Evolutionary conservation across 2,797 vertebrate species (phyloP).

Genomic region (Mustela erminea): DNA sequence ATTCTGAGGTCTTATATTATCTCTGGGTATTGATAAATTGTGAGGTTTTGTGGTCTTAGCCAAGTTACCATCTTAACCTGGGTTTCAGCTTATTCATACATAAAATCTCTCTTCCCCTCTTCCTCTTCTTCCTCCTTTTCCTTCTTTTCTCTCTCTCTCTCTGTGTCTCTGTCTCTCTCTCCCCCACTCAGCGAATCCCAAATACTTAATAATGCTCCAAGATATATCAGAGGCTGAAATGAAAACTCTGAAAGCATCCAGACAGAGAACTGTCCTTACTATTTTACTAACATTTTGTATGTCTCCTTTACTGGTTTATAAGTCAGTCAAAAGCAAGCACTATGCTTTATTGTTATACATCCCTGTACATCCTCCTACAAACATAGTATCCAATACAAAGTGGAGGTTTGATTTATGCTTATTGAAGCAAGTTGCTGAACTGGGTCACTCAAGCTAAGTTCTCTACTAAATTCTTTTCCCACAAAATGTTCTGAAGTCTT

Average conservation of each 20-base stretch:
- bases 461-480: not conserved
- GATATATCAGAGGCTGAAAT: not conserved
- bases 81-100: not conserved
- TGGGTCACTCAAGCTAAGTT: not conserved
- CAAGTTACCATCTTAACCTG: not conserved
- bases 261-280: not conserved
- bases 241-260: not conserved
- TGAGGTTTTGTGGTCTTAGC: not conserved
- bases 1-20: not conserved
- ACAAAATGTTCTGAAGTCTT: slow-evolving; percentile 48
- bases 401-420: not conserved
- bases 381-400: not conserved
- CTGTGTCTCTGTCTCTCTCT: too few species aligned
- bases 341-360: not conserved
- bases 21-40: not conserved
- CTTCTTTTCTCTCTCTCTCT: not conserved
- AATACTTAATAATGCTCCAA: not conserved
- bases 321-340: not conserved
- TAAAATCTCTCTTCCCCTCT: not conserved
- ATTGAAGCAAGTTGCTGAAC: not conserved
- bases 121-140: not conserved
- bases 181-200: not conserved
- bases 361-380: not conserved
- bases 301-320: not conserved
- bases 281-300: not conserved